Evolutionary conservation across 2,113 vertebrate genomes (phyloP).

Genomic region (Sebastes schlegelii): DNA sequence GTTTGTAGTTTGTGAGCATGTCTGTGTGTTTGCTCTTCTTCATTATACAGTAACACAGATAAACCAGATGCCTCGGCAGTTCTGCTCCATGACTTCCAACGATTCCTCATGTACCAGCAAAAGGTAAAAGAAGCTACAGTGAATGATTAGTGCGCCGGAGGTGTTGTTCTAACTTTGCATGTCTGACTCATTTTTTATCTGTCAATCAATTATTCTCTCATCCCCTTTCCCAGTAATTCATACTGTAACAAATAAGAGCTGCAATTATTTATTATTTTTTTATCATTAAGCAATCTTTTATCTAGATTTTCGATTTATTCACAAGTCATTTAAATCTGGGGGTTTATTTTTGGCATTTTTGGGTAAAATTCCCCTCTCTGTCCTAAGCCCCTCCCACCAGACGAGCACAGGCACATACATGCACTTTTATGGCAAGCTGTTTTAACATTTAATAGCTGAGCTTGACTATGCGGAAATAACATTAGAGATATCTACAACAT

Average conservation of each 20-base stretch:
- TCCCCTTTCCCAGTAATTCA: not conserved
- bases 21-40: conserved; percentile 9
- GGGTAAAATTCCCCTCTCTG: too few species aligned
- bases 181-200: not conserved
- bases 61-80: conserved; percentile 90
- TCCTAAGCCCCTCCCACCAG: too few species aligned
- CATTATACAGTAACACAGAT: conserved; percentile 88
- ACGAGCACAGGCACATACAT: too few species aligned
- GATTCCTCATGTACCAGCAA: conserved; percentile 92
- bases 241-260: too few species aligned
- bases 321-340: too few species aligned
- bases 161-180: conserved; percentile 3
- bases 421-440: too few species aligned
- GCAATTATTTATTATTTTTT: not conserved
- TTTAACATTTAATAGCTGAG: too few species aligned
- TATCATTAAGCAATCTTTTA: not conserved
- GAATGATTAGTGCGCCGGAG: not conserved
- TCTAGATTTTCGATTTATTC: not conserved
- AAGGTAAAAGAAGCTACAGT: conserved; percentile 81
- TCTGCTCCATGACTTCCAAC: conserved; percentile 93
- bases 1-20: not conserved
- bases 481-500: too few species aligned
- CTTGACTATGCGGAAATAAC: too few species aligned
- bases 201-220: not conserved
- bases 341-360: too few species aligned